Evolutionary conservation across 2,888 invertebrate genomes (phyloP).

Genomic region (Meteorus colon): DNA sequence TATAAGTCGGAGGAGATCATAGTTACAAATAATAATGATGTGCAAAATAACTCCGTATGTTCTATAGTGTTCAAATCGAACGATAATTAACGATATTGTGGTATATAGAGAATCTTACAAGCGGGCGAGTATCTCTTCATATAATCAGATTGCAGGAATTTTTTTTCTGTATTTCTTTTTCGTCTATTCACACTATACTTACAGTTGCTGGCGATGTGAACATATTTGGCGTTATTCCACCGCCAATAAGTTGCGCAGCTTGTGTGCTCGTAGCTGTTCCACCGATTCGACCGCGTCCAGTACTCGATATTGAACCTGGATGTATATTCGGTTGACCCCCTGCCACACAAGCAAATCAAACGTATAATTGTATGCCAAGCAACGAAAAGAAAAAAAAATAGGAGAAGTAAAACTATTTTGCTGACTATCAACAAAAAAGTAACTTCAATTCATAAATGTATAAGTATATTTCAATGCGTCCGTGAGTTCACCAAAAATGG

Average conservation of each 20-base stretch:
- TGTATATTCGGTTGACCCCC: conserved; percentile 78
- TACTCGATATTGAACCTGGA: conserved; percentile 79
- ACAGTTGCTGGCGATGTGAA: conserved; percentile 75
- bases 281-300: conserved; percentile 77
- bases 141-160: not conserved
- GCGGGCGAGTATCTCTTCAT: conserved; percentile 33
- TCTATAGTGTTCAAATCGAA: not conserved
- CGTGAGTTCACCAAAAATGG: not conserved
- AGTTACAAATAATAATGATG: not conserved
- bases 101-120: conserved; percentile 1
- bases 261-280: conserved; percentile 79
- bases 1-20: not conserved
- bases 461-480: conserved; percentile 7
- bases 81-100: conserved; percentile 17
- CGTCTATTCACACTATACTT: conserved; percentile 57
- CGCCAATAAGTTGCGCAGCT: conserved; percentile 80
- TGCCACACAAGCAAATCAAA: conserved; percentile 58
- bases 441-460: conserved; percentile 13
- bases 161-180: not conserved
- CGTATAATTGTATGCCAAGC: conserved; percentile 44
- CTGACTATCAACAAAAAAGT: conserved; percentile 25
- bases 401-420: conserved; percentile 5
- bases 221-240: conserved; percentile 82
- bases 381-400: conserved; percentile 9
- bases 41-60: not conserved